phyloP scores from a whole-genome alignment of 1,140 invertebrate genomes.

The Bombus impatiens region DNA sequence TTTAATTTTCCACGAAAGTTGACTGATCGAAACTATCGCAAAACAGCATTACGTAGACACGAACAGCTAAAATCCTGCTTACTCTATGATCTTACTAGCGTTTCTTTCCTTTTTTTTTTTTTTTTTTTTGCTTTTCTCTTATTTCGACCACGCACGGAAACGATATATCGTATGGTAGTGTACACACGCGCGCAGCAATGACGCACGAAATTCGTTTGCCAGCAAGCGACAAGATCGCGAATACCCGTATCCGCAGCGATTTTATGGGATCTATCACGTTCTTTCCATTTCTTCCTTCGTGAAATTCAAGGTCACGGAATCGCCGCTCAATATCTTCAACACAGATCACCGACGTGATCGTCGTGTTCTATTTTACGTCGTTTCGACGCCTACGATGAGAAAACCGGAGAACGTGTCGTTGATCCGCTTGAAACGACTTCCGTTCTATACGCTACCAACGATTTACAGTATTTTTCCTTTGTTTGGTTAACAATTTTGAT shows the following conservation, averaged over 20 bases:
- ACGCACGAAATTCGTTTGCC: slow-evolving; percentile 41
- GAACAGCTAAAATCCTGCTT: background rate
- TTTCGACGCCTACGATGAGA: background rate
- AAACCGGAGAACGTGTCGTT: background rate
- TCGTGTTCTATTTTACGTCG: background rate
- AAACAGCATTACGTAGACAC: background rate
- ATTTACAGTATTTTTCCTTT: slow-evolving; percentile 2
- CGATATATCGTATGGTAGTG: background rate
- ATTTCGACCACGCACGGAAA: background rate
- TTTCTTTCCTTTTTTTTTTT: background rate
- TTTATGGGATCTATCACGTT: slow-evolving; percentile 2
- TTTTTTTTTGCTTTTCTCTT: background rate
- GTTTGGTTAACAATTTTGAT: slow-evolving; percentile 1
- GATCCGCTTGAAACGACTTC: background rate
- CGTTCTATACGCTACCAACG: background rate
- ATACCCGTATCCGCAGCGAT: background rate
- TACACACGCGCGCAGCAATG: slow-evolving; percentile 1
- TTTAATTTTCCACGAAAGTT: background rate
- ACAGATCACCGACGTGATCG: background rate
- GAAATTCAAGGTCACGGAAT: background rate
- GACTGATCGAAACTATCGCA: background rate
- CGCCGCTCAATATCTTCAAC: background rate
- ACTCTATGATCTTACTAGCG: slow-evolving; percentile 24
- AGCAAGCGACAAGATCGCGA: background rate
- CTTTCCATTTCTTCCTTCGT: background rate